These are phyloP conservation scores for Rhodophaea formosa DNA, from an alignment of 2,888 invertebrate genomes.

Conservation along the genomic window DNA sequence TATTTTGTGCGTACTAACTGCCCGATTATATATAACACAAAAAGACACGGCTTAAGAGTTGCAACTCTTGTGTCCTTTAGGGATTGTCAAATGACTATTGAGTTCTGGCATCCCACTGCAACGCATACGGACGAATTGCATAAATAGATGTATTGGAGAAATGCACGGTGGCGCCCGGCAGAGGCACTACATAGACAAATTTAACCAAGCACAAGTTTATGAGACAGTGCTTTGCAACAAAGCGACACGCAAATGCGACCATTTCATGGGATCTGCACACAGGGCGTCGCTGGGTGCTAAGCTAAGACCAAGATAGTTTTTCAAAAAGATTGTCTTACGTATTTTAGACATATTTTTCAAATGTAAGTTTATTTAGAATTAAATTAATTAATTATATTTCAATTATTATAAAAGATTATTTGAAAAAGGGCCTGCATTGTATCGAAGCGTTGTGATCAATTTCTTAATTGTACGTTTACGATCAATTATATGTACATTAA, in stretches of 20 bases:
- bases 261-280: conserved; percentile 11
- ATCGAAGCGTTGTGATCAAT: conserved; percentile 32
- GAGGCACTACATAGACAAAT: neutral
- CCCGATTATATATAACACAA: too few species aligned
- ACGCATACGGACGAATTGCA: too few species aligned
- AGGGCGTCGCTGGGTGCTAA: conserved; percentile 60
- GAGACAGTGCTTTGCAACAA: neutral
- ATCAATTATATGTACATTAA: too few species aligned
- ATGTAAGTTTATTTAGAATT: conserved; percentile 25
- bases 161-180: too few species aligned
- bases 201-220: neutral
- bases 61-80: too few species aligned
- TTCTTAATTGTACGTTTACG: conserved; percentile 6
- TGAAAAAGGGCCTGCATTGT: conserved; percentile 29
- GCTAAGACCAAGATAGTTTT: conserved; percentile 67
- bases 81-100: too few species aligned
- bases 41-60: too few species aligned
- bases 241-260: neutral
- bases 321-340: conserved; percentile 36
- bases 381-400: neutral
- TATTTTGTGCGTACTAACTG: too few species aligned
- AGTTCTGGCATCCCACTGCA: too few species aligned
- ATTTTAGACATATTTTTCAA: conserved; percentile 29
- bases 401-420: conserved; percentile 14
- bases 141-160: too few species aligned